Conservation (phyloP, 2,113 vertebrate genomes). For the Pseudorectes ferrugineus region DNA sequence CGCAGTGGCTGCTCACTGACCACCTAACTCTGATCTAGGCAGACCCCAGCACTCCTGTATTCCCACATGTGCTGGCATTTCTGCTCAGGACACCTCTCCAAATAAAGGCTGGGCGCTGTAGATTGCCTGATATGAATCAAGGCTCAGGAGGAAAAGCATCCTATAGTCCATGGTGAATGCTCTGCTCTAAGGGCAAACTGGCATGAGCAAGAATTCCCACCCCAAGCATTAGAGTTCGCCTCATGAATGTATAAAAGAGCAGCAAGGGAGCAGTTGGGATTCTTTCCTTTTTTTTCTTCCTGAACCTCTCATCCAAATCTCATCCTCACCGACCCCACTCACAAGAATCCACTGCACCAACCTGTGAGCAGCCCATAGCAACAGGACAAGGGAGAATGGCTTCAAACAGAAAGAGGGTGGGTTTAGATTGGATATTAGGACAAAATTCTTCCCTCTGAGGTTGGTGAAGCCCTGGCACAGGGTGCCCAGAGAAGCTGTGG, state of each 20-base stretch:
- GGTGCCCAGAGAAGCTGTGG: background rate
- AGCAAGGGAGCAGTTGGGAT: background rate
- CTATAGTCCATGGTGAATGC: accelerated
- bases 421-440: background rate
- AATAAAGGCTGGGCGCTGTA: background rate
- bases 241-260: background rate
- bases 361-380: accelerated
- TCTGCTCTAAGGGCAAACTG: background rate
- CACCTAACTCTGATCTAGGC: background rate
- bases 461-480: background rate
- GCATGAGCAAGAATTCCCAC: background rate
- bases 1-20: background rate
- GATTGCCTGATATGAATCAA: background rate
- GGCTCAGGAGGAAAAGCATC: background rate
- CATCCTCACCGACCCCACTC: background rate
- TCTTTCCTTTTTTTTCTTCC: background rate
- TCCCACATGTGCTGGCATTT: background rate
- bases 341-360: background rate
- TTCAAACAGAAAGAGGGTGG: background rate
- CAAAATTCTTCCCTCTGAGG: background rate
- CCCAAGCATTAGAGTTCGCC: background rate
- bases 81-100: background rate
- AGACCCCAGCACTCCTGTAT: background rate
- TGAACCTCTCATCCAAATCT: background rate
- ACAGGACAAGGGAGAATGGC: background rate